Conservation (phyloP, 2,113 vertebrate genomes). For the Centropus unirufus region DNA sequence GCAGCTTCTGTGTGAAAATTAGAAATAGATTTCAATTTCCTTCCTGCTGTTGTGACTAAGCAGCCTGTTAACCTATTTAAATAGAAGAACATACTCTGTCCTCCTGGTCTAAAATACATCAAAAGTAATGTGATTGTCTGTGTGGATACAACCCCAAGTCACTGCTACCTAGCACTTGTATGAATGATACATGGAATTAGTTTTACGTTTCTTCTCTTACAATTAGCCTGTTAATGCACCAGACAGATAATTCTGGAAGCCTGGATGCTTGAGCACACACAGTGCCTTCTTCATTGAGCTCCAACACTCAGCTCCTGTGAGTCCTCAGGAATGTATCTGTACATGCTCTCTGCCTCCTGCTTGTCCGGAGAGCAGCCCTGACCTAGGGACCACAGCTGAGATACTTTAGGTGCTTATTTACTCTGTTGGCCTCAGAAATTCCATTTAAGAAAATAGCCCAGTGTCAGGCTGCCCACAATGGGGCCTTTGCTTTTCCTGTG, state of each 20-base stretch:
- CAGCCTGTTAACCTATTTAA: slow-evolving; percentile 54
- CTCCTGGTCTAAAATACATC: background rate
- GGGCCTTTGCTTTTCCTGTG: slow-evolving; percentile 14
- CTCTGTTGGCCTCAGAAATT: slow-evolving; percentile 43
- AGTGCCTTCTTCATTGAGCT: slow-evolving; percentile 43
- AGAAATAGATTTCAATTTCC: slow-evolving; percentile 61
- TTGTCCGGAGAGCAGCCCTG: slow-evolving; percentile 34
- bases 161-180: slow-evolving; percentile 63
- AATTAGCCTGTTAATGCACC: slow-evolving; percentile 77
- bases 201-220: slow-evolving; percentile 70
- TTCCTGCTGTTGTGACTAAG: slow-evolving; percentile 56
- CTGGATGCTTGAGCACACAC: slow-evolving; percentile 56
- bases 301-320: background rate
- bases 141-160: slow-evolving; percentile 55
- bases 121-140: slow-evolving; percentile 52
- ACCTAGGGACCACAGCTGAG: slow-evolving; percentile 30
- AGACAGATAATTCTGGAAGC: slow-evolving; percentile 67
- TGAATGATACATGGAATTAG: slow-evolving; percentile 71
- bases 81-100: slow-evolving; percentile 7
- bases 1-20: slow-evolving; percentile 37
- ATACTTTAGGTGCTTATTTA: background rate
- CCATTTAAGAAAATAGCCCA: background rate
- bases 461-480: slow-evolving; percentile 32
- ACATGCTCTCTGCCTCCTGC: background rate
- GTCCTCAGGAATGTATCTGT: slow-evolving; percentile 19